A percentile compares a stretch with the other conserved stretches of the same genome.
These are phyloP conservation scores for Caradrina clavipalpis DNA, from an alignment of 2,888 invertebrate genomes.

Conservation along the genomic window DNA sequence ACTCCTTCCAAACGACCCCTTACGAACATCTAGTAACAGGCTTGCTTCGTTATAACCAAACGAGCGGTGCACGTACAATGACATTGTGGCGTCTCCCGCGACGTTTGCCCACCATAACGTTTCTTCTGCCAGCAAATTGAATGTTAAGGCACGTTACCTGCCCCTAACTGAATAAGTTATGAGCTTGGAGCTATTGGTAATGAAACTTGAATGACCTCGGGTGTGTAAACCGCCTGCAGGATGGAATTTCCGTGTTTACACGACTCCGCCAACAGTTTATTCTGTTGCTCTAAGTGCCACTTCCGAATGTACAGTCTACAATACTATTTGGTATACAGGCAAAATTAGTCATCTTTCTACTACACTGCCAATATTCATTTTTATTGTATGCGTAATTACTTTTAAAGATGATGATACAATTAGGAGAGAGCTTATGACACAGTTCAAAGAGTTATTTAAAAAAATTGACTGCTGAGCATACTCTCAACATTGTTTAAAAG, in stretches of 20 bases:
- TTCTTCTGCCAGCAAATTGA: slow-evolving; percentile 86
- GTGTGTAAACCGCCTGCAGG: slow-evolving; percentile 79
- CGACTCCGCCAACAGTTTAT: slow-evolving; percentile 72
- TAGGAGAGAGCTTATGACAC: too few species aligned
- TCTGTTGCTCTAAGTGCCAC: slow-evolving; percentile 76
- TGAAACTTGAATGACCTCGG: slow-evolving; percentile 88
- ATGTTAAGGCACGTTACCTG: slow-evolving; percentile 88
- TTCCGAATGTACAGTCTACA: too few species aligned
- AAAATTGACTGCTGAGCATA: too few species aligned
- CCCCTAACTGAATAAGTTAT: slow-evolving; percentile 89
- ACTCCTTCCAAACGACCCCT: slow-evolving; percentile 11
- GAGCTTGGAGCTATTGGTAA: slow-evolving; percentile 87
- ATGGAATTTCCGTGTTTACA: slow-evolving; percentile 84
- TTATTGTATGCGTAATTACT: too few species aligned
- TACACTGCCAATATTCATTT: too few species aligned
- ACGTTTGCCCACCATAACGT: slow-evolving; percentile 77
- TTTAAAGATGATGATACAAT: too few species aligned
- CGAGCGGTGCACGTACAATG: slow-evolving; percentile 51
- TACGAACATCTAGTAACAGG: slow-evolving; percentile 15
- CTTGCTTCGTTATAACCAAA: slow-evolving; percentile 31
- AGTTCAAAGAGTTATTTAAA: too few species aligned
- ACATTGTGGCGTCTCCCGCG: slow-evolving; percentile 51
- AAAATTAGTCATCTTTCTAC: too few species aligned
- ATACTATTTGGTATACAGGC: too few species aligned
- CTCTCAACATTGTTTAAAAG: too few species aligned